A percentile compares a stretch with the other conserved stretches of the same genome.
These are phyloP conservation scores for Drosophila pachea DNA, from an alignment of 1,140 invertebrate genomes.

Conservation along the genomic window DNA sequence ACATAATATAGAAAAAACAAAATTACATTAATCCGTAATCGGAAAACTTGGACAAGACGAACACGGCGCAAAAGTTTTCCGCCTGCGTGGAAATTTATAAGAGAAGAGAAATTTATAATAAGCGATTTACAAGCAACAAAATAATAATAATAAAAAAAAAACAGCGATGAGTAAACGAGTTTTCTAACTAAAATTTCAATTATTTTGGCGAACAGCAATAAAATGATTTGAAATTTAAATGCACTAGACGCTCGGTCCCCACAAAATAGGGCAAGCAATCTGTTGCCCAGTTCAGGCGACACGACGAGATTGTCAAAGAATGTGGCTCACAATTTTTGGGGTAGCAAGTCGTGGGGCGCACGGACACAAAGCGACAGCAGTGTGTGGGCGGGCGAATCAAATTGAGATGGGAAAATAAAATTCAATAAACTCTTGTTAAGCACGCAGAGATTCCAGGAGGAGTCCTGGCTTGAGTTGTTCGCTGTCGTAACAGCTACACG, in stretches of 20 bases:
- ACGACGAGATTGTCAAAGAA: constrained; percentile 18
- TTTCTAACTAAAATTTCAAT: constrained; percentile 75
- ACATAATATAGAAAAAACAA: constrained; percentile 55
- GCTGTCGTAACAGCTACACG: constrained; percentile 51
- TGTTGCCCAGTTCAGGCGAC: constrained; percentile 53
- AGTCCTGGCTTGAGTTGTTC: constrained; percentile 22
- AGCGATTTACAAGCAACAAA: constrained; percentile 68
- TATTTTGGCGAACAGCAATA: constrained; percentile 60
- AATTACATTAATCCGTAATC: constrained; percentile 77
- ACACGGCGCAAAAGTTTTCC: constrained; percentile 65
- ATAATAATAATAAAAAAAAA: constrained; percentile 29
- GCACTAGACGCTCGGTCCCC: constrained; percentile 33
- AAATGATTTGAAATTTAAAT: constrained; percentile 77
- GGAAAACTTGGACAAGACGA: constrained; percentile 66
- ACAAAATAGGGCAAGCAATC: constrained; percentile 56
- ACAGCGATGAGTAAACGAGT: constrained; percentile 44
- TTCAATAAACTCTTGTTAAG: constrained; percentile 78
- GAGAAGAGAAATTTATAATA: constrained; percentile 60
- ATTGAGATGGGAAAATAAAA: constrained; percentile 77
- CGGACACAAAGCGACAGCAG: too few species aligned
- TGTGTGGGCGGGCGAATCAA: constrained; percentile 59
- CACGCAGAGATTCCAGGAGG: constrained; percentile 49
- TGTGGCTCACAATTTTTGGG: background rate
- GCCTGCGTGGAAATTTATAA: constrained; percentile 55
- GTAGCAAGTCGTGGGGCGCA: background rate